Conservation (phyloP, 2,888 invertebrate genomes). For the Matsumyia berberina region DNA sequence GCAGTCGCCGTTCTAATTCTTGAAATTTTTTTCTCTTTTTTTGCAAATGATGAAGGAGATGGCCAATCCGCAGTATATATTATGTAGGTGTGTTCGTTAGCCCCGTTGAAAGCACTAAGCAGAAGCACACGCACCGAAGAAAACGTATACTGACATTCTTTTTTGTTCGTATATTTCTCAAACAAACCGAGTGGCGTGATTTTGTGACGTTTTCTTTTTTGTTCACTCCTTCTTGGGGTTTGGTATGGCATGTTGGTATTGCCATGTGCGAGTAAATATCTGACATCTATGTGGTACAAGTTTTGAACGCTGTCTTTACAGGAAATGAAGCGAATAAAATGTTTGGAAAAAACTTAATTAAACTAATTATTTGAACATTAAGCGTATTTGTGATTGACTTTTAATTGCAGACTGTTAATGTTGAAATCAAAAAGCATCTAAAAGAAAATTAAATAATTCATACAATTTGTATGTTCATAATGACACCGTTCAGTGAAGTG, state of each 20-base stretch:
- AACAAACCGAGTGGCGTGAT: conserved; percentile 46
- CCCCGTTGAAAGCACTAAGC: conserved; percentile 16
- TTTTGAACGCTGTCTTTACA: too few species aligned
- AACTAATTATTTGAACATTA: too few species aligned
- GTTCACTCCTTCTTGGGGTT: background rate
- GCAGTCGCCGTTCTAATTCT: background rate
- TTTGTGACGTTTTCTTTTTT: conserved; percentile 31
- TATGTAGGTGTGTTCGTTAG: conserved; percentile 48
- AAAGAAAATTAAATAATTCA: too few species aligned
- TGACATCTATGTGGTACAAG: too few species aligned
- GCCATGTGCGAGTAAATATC: conserved; percentile 19
- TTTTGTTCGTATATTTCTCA: conserved; percentile 1
- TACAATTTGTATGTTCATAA: too few species aligned
- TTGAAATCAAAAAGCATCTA: too few species aligned
- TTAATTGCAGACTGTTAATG: too few species aligned
- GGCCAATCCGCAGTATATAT: conserved; percentile 30
- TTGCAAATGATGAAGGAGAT: conserved; percentile 7
- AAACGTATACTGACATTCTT: conserved; percentile 30
- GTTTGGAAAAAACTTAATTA: too few species aligned
- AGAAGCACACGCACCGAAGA: conserved; percentile 30
- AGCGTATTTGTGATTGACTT: too few species aligned
- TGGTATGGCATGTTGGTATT: conserved; percentile 33
- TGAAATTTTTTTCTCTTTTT: conserved; percentile 16
- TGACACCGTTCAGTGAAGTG: too few species aligned
- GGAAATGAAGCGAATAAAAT: too few species aligned